These are phyloP conservation scores for Pterophyllum scalare DNA, from an alignment of 2,113 vertebrate genomes.

Conservation along the genomic window DNA sequence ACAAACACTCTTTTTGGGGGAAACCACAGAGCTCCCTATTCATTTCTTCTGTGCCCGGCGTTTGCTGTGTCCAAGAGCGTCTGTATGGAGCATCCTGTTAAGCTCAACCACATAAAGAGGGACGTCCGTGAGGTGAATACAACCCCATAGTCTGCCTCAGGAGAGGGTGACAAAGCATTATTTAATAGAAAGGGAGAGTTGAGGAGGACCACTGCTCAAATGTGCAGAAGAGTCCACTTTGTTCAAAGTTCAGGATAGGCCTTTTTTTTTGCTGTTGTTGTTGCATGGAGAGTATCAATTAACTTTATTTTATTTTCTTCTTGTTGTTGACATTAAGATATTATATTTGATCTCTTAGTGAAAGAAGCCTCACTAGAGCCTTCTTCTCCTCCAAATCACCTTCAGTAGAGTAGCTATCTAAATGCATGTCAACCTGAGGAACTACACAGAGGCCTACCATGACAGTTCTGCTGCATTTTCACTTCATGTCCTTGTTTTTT, in stretches of 20 bases:
- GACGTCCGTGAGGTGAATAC: constrained; percentile 76
- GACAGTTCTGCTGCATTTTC: no score
- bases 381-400: not conserved
- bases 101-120: constrained; percentile 57
- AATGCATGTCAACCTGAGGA: not conserved
- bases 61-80: constrained; percentile 67
- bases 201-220: constrained; percentile 26
- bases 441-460: not conserved
- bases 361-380: not conserved
- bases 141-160: constrained; percentile 27
- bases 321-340: not conserved
- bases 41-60: constrained; percentile 45
- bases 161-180: constrained; percentile 65
- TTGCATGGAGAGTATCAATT: no score
- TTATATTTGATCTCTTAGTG: not conserved
- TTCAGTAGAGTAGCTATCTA: not conserved
- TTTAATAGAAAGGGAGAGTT: constrained; percentile 46
- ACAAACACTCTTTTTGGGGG: constrained; percentile 51
- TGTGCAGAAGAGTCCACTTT: constrained; percentile 1
- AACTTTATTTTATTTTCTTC: not conserved
- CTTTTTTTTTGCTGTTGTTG: not conserved
- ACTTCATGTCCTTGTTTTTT: not conserved
- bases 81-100: constrained; percentile 70
- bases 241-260: not conserved
- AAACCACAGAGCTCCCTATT: constrained; percentile 70